Evolutionary conservation across 2,113 vertebrate species (phyloP), one percentile per base, ranked within the genome.

Genomic region (Corydoras sp.): DNA sequence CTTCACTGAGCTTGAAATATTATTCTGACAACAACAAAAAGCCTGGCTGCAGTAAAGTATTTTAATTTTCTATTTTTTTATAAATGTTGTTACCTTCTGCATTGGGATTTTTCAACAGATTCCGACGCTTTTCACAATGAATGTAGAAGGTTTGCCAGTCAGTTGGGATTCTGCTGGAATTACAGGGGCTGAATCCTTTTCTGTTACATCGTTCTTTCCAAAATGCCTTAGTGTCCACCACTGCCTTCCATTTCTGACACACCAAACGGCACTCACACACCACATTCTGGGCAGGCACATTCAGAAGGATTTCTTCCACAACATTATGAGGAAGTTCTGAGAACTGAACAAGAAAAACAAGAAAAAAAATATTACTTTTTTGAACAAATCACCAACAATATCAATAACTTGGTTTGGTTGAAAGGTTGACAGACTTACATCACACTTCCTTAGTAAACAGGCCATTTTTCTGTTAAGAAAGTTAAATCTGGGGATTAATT

Each of bases 91-190:
- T 73, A 89, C 90, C 30, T 61, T 88, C 81, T 4, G 74, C 89
- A 49, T 58, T 80, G 0, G 89, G 75, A 51, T 91, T 91, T 74
- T 81, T 88, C 13, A 91, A 67, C 0, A 91, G 83, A 75, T 91
- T 91, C 5, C 81, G 79, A 15, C 81, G 84, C 35, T 76, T 84
- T 63, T 77, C 87, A 76, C 75, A 65, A 15, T 86, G 43, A 65
- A 85, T 85, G 65, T 87, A 90, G 79, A 84, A 88, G n/a, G 71
- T 7, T 18, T 79, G 75, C 88, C 89, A 90, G 80, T 86, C 78
- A 0, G 48, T 10, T 0, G 85, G 81, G 0, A 10, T 30, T 70
- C 49, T 83, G 30, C 71, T 79, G 0, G 43, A 9, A 10, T 76
- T 18, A 0, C 9, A 0, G 0, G 75, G 75, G 10, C 10, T 53